A percentile compares a stretch with the other conserved stretches of the same genome.
These are phyloP conservation scores for Rhabdomys dilectus DNA, from an alignment of 2,113 vertebrate genomes.

Conservation along the genomic window DNA sequence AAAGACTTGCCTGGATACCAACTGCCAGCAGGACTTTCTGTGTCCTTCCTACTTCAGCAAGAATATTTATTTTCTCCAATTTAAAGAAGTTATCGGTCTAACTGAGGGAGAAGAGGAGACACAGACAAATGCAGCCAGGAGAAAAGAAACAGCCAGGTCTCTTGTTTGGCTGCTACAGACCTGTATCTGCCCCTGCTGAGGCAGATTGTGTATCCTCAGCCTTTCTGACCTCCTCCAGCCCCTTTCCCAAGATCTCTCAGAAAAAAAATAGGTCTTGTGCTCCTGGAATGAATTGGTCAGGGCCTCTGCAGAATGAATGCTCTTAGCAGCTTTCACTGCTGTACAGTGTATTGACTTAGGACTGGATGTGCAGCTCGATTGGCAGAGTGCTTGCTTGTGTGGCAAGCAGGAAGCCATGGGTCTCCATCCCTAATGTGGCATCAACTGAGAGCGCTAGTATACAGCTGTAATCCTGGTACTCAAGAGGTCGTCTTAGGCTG, in stretches of 20 bases:
- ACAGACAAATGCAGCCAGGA: not conserved
- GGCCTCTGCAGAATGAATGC: not conserved
- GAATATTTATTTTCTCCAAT: not conserved
- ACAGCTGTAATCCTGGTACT: not conserved
- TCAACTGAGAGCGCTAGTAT: not conserved
- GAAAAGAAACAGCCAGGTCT: not conserved
- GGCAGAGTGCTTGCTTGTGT: not conserved
- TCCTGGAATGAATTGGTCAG: not conserved
- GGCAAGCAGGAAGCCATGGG: too few species aligned
- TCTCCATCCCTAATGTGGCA: not conserved
- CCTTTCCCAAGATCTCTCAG: not conserved
- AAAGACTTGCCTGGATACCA: fast-evolving
- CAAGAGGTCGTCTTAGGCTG: not conserved
- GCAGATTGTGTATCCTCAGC: not conserved
- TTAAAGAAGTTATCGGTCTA: not conserved
- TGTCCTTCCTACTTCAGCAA: not conserved
- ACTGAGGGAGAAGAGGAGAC: not conserved
- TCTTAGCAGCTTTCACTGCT: not conserved
- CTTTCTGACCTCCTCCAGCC: not conserved
- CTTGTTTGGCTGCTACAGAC: not conserved
- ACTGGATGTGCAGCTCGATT: too few species aligned
- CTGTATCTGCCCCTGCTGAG: not conserved
- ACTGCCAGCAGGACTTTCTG: fast-evolving
- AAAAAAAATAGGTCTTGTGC: not conserved
- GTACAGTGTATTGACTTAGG: not conserved